Conservation (phyloP, 2,797 vertebrate genomes). For the Otolemur crassicaudatus region DNA sequence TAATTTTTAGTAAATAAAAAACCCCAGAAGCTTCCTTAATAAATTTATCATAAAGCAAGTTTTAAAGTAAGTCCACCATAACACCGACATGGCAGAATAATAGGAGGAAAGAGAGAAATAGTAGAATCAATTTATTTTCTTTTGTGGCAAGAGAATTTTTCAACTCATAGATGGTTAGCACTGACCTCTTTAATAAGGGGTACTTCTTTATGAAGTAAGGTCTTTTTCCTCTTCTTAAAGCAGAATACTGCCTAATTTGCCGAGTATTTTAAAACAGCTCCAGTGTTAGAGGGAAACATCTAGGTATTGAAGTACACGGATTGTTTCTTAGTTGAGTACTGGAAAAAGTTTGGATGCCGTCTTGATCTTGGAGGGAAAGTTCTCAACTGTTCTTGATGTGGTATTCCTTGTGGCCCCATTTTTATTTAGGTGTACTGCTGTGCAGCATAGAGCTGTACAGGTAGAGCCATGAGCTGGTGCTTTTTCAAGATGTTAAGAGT, state of each 20-base stretch:
- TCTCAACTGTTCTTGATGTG: constrained; percentile 8
- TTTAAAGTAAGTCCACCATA: not conserved
- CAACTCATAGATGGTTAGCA: not conserved
- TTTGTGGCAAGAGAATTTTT: not conserved
- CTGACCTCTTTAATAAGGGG: not conserved
- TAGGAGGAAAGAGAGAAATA: not conserved
- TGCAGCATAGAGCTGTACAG: not conserved
- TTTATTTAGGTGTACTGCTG: constrained; percentile 11
- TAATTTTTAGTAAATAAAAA: constrained; percentile 19
- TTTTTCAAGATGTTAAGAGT: not conserved
- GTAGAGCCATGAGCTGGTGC: not conserved
- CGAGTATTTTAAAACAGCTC: constrained; percentile 21
- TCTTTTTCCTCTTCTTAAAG: not conserved
- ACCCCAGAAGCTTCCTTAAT: not conserved
- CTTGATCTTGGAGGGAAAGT: constrained; percentile 16
- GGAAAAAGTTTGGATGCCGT: not conserved
- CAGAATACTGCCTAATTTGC: constrained; percentile 2
- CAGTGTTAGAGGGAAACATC: not conserved
- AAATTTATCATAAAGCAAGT: constrained; percentile 2
- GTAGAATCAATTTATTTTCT: not conserved
- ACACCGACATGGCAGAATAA: not conserved
- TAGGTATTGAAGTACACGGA: not conserved
- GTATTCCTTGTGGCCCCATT: not conserved
- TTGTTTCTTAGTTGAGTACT: not conserved
- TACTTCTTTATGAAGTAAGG: not conserved